Percentiles rank a stretch among this genome's conserved stretches.
phyloP scores from a whole-genome alignment of 1,140 invertebrate genomes.

The Drosophila trapezifrons region DNA sequence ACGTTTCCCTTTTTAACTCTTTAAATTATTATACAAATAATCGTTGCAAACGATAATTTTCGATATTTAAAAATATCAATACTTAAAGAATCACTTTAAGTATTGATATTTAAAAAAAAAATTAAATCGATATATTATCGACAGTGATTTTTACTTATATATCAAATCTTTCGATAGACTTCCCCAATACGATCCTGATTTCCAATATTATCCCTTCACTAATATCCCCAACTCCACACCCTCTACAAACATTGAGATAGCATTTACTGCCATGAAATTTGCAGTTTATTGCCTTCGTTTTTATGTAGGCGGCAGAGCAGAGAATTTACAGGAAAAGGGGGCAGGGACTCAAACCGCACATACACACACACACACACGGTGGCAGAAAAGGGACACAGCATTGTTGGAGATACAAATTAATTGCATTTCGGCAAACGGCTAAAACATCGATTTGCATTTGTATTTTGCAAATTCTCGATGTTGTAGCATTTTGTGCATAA shows the following conservation, averaged over 20 bases:
- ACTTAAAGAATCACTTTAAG: no score
- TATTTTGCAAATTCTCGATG: constrained; percentile 48
- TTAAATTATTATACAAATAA: no score
- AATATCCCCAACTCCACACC: constrained; percentile 24
- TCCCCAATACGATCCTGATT: background rate
- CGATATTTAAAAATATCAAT: no score
- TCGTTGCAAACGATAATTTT: no score
- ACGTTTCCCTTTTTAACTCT: no score
- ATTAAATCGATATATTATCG: background rate
- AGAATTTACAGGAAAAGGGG: background rate
- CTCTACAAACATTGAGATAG: constrained; percentile 54
- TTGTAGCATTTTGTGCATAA: constrained; percentile 43
- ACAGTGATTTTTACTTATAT: no score
- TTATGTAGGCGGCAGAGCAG: constrained; percentile 32
- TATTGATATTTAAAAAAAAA: no score
- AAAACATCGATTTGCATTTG: constrained; percentile 63
- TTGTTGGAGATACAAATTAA: constrained; percentile 55
- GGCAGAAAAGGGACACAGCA: constrained; percentile 10
- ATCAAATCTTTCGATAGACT: background rate
- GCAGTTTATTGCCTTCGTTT: constrained; percentile 63
- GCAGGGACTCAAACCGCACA: constrained; percentile 11
- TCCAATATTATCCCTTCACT: background rate
- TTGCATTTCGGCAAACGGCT: constrained; percentile 51
- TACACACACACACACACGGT: background rate
- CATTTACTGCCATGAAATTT: constrained; percentile 65